Conservation (phyloP, 2,888 invertebrate species). For the Archaeoteleia sp. region DNA sequence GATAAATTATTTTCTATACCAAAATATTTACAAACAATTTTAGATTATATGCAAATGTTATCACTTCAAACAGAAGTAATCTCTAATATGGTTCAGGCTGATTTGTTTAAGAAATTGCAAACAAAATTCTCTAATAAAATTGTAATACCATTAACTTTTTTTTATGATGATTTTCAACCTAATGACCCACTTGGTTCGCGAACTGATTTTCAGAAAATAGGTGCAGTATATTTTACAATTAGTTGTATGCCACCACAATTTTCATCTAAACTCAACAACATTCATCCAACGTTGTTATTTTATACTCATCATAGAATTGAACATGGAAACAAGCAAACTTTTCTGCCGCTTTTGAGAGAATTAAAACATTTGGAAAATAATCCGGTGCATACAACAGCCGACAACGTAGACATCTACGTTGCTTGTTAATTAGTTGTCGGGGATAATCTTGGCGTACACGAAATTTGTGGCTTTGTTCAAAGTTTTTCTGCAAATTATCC, state of each 20-base stretch:
- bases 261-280: constrained; percentile 32
- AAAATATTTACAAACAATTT: constrained; percentile 10
- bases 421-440: constrained; percentile 27
- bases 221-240: constrained; percentile 42
- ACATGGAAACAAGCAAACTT: constrained; percentile 26
- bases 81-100: constrained; percentile 31
- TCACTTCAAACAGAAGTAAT: constrained; percentile 2
- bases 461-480: constrained; percentile 35
- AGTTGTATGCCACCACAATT: constrained; percentile 33
- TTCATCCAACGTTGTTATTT: constrained; percentile 44
- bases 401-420: constrained; percentile 28
- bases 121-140: constrained; percentile 4
- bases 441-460: constrained; percentile 48
- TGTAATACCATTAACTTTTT: constrained; percentile 29
- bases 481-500: constrained; percentile 37
- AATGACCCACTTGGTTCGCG: constrained; percentile 48
- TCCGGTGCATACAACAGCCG: neutral
- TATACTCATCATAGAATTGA: constrained; percentile 19
- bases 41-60: constrained; percentile 19
- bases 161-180: constrained; percentile 45
- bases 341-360: constrained; percentile 28
- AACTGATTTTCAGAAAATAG: constrained; percentile 38
- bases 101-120: constrained; percentile 13
- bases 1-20: constrained; percentile 19
- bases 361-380: constrained; percentile 2